A percentile compares a stretch with the other conserved stretches of the same genome.
Conservation (phyloP, 2,888 invertebrate species). For the Chrysopilus asiliformis region DNA sequence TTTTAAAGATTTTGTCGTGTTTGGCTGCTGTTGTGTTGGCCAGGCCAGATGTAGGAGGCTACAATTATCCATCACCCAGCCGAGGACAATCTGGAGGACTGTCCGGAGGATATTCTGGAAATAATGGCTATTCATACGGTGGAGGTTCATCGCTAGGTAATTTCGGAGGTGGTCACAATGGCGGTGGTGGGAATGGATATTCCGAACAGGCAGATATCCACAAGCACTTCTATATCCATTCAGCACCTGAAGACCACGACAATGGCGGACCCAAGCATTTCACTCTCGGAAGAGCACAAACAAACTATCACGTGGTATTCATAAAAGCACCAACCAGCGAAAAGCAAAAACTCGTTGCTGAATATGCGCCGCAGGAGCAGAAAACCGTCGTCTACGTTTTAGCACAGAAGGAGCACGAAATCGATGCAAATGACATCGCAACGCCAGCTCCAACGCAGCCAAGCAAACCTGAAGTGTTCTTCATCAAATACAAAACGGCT, state of each 20-base stretch:
- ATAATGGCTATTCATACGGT: neutral
- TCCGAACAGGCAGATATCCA: conserved; percentile 11
- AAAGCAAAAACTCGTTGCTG: conserved; percentile 28
- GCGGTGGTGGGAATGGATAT: neutral
- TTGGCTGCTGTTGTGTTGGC: conserved; percentile 4
- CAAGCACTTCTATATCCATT: conserved; percentile 18
- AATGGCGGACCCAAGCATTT: too few species aligned
- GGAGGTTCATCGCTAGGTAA: neutral
- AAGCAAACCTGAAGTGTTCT: conserved; percentile 35
- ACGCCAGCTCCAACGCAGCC: conserved; percentile 28
- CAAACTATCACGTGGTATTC: conserved; percentile 35
- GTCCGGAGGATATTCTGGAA: too few species aligned
- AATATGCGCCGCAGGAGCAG: conserved; percentile 30
- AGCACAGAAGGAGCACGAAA: conserved; percentile 30
- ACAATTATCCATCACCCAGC: conserved; percentile 11
- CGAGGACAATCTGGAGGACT: too few species aligned
- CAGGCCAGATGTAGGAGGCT: conserved; percentile 15
- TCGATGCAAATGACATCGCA: conserved; percentile 27
- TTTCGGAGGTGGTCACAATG: conserved; percentile 2
- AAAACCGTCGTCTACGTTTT: conserved; percentile 35
- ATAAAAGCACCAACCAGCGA: conserved; percentile 32
- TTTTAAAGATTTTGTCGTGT: neutral
- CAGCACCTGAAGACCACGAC: conserved; percentile 16
- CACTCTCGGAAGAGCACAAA: conserved; percentile 29
- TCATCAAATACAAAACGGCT: conserved; percentile 35